A percentile compares a stretch with the other conserved stretches of the same genome.
phyloP scores from a whole-genome alignment of 2,797 vertebrate species.

The Falco columbarius region DNA sequence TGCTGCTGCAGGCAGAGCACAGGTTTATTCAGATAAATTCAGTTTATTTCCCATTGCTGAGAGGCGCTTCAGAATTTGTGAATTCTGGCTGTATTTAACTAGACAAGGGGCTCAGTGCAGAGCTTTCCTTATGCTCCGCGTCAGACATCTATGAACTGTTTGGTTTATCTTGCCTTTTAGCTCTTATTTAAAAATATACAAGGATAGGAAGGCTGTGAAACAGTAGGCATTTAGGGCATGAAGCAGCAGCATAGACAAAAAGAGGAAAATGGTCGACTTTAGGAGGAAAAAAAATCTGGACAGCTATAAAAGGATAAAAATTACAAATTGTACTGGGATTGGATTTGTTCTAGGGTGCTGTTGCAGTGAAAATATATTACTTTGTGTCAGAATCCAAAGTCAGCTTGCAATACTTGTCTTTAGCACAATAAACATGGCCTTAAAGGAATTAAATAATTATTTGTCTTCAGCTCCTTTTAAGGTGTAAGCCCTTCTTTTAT shows the following conservation, averaged over 20 bases:
- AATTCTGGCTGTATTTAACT: background rate
- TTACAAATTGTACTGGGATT: background rate
- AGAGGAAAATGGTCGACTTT: background rate
- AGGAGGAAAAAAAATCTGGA: background rate
- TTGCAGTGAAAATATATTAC: background rate
- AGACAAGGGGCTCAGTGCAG: background rate
- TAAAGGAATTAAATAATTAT: background rate
- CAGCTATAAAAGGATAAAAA: background rate
- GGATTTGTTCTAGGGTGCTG: background rate
- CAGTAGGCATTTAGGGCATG: fast-evolving
- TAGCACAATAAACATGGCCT: background rate
- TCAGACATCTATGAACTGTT: fast-evolving
- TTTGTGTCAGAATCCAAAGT: background rate
- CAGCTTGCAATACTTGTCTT: background rate
- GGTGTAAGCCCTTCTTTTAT: background rate
- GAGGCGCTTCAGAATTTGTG: background rate
- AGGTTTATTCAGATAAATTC: background rate
- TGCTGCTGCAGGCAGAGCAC: background rate
- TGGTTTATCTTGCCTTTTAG: background rate
- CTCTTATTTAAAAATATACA: background rate
- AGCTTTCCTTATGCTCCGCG: background rate
- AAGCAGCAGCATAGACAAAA: background rate
- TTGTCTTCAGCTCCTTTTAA: background rate
- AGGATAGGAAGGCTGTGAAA: background rate
- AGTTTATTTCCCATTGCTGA: background rate